Conservation (phyloP, 1,140 invertebrate species). For the Sinella curviseta region DNA sequence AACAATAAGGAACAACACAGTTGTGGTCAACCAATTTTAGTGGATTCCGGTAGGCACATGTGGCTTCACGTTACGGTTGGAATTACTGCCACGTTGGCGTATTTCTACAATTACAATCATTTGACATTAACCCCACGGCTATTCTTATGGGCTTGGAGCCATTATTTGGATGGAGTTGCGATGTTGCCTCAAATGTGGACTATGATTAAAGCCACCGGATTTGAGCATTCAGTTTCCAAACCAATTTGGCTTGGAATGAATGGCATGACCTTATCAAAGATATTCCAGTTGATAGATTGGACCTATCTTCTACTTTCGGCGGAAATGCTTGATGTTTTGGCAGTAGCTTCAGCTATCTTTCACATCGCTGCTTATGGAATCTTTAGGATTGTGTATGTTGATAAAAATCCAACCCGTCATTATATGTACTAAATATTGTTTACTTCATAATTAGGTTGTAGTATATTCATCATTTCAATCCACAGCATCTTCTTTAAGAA, state of each 20-base stretch:
- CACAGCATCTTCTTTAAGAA: too few species aligned
- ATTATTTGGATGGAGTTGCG: not conserved
- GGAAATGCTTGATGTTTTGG: not conserved
- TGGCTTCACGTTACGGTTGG: not conserved
- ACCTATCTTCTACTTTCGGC: not conserved
- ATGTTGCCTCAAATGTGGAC: not conserved
- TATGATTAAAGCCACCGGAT: not conserved
- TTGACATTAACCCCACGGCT: not conserved
- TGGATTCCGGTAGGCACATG: not conserved
- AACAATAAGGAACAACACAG: not conserved
- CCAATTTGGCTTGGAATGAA: not conserved
- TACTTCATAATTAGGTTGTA: too few species aligned
- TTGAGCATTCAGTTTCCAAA: not conserved
- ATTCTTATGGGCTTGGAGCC: not conserved
- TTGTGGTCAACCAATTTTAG: not conserved
- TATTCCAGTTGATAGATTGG: not conserved
- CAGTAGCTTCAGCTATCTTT: constrained; percentile 5
- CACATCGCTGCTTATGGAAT: not conserved
- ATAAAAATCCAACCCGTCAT: too few species aligned
- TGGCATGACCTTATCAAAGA: not conserved
- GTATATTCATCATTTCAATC: too few species aligned
- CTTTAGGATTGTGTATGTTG: not conserved
- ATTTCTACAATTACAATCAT: not conserved
- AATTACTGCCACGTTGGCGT: not conserved
- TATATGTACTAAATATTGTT: too few species aligned